Percentiles rank a stretch among this genome's conserved stretches.
Conservation (phyloP, 2,797 vertebrate species). For the Scomberomorus guttatus region DNA sequence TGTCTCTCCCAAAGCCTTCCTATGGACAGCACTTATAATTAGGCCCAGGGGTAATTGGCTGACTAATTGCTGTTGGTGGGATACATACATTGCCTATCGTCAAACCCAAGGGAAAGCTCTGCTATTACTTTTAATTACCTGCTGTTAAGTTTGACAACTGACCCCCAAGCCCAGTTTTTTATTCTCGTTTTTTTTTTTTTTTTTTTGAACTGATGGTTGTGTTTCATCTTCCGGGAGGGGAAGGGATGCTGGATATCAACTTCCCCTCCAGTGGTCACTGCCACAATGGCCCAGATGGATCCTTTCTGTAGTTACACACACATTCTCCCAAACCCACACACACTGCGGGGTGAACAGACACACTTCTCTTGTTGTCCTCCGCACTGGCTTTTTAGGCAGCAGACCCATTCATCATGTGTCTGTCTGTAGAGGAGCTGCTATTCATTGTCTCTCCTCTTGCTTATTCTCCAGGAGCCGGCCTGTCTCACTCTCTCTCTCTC, state of each 20-base stretch:
- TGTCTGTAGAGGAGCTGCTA: constrained; percentile 65
- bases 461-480: constrained; percentile 61
- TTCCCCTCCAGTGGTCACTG: constrained; percentile 51
- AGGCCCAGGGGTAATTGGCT: constrained; percentile 69
- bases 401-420: constrained; percentile 76
- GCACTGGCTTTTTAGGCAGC: constrained; percentile 60
- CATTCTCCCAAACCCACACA: constrained; percentile 35
- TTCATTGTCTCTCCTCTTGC: constrained; percentile 71
- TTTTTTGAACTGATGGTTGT: constrained; percentile 24
- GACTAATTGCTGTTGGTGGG: constrained; percentile 77
- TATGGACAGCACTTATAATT: constrained; percentile 68
- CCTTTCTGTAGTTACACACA: constrained; percentile 51
- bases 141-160: constrained; percentile 75
- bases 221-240: constrained; percentile 28
- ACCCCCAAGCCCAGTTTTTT: constrained; percentile 44
- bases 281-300: constrained; percentile 69
- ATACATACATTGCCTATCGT: constrained; percentile 58
- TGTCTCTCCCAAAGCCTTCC: constrained; percentile 53
- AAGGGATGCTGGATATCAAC: constrained; percentile 38
- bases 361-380: constrained; percentile 57
- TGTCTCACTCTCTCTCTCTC: constrained; percentile 53
- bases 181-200: neutral
- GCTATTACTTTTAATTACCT: constrained; percentile 81
- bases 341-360: constrained; percentile 59
- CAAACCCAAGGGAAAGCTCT: constrained; percentile 60